Conservation (phyloP, 2,113 vertebrate genomes). For the Chunga burmeisteri region DNA sequence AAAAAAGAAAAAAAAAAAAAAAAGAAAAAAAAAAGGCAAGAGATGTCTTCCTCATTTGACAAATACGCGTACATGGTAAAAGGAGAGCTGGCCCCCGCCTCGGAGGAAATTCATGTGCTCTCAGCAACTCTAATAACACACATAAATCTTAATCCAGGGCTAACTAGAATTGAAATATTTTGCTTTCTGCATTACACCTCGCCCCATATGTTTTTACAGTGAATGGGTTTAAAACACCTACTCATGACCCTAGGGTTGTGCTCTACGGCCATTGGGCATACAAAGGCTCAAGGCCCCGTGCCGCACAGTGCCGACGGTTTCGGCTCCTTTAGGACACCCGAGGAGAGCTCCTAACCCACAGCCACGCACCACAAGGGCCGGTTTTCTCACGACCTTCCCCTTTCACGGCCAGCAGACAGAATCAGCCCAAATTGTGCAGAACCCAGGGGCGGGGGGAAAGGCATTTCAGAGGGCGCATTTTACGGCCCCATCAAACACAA, state of each 20-base stretch:
- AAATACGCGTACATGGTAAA: neutral
- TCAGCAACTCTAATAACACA: neutral
- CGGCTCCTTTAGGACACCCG: neutral
- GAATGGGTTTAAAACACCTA: neutral
- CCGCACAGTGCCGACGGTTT: neutral
- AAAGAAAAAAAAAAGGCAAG: neutral
- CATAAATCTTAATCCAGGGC: neutral
- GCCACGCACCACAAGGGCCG: neutral
- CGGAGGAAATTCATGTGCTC: neutral
- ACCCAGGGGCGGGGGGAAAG: neutral
- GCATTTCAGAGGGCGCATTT: neutral
- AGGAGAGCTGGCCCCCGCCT: neutral
- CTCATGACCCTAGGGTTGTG: neutral
- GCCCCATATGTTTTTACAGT: neutral
- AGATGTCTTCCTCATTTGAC: neutral
- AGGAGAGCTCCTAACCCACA: neutral
- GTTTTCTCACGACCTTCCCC: neutral
- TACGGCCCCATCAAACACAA: neutral
- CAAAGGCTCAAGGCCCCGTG: rapidly evolving
- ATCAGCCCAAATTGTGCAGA: neutral
- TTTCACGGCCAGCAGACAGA: neutral
- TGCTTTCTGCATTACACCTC: neutral
- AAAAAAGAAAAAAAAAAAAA: too few species aligned
- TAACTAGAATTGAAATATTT: neutral
- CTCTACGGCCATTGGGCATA: neutral